phyloP scores from a whole-genome alignment of 2,888 invertebrate species.

The Augiades crinisus region DNA sequence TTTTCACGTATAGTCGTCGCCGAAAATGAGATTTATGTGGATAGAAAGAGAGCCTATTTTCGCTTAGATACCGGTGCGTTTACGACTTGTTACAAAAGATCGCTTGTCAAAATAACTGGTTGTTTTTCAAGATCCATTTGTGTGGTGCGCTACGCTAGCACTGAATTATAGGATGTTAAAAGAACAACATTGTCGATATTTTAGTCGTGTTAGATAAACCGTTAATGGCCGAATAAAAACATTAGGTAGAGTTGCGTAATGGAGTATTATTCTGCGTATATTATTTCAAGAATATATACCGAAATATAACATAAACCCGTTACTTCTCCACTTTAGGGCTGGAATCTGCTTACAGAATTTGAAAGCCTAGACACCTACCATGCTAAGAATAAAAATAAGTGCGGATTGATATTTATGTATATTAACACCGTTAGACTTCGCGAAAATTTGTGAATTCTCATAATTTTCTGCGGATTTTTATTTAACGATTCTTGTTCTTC shows the following conservation, averaged over 20 bases:
- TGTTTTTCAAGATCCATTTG: constrained; percentile 77
- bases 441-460: too few species aligned
- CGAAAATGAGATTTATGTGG: constrained; percentile 44
- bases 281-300: background rate
- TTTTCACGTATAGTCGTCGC: constrained; percentile 38
- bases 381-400: too few species aligned
- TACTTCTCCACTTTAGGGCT: too few species aligned
- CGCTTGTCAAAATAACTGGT: constrained; percentile 74
- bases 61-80: constrained; percentile 37
- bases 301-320: too few species aligned
- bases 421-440: too few species aligned
- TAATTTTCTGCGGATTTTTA: too few species aligned
- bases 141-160: constrained; percentile 58
- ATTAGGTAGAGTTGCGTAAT: constrained; percentile 36
- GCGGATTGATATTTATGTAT: too few species aligned
- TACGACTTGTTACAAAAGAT: constrained; percentile 52
- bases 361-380: too few species aligned
- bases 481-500: too few species aligned
- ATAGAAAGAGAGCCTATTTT: constrained; percentile 39
- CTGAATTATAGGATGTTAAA: constrained; percentile 67
- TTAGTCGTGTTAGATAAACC: constrained; percentile 59
- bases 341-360: too few species aligned
- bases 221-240: constrained; percentile 56
- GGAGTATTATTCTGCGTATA: constrained; percentile 35
- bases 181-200: constrained; percentile 68